Evolutionary conservation across 2,888 invertebrate genomes (phyloP).

Genomic region (Amiota minor): DNA sequence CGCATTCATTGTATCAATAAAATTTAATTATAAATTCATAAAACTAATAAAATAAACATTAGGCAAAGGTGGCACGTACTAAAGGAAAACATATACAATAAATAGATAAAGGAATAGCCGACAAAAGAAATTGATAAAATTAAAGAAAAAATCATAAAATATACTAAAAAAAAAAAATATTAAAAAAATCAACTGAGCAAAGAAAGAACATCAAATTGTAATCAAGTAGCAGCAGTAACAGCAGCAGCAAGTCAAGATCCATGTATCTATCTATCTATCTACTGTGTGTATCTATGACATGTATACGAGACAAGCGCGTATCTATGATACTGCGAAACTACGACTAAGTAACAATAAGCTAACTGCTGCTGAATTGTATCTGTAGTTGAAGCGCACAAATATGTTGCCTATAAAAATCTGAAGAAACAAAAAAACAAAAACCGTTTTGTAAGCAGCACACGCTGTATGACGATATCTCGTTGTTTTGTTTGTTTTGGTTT

Average conservation of each 20-base stretch:
- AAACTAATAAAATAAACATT: constrained; percentile 49
- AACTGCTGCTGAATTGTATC: constrained; percentile 1
- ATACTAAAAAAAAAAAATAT: constrained; percentile 1
- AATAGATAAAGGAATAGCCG: not conserved
- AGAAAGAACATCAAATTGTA: constrained; percentile 6
- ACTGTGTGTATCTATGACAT: not conserved
- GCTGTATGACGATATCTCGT: not conserved
- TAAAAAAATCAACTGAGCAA: not conserved
- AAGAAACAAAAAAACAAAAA: not conserved
- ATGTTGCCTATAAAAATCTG: too few species aligned
- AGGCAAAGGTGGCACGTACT: constrained; percentile 50
- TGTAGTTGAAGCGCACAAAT: not conserved
- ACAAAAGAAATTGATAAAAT: constrained; percentile 1
- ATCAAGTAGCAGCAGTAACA: not conserved
- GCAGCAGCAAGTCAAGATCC: too few species aligned
- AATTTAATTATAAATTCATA: constrained; percentile 43
- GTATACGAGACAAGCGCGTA: not conserved
- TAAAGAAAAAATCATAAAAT: constrained; percentile 11
- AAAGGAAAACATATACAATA: not conserved
- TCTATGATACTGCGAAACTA: not conserved
- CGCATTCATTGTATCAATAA: not conserved
- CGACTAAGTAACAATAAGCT: not conserved
- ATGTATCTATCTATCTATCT: too few species aligned
- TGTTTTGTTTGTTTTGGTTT: not conserved
- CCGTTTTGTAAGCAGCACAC: constrained; percentile 22